Evolutionary conservation across 2,113 vertebrate genomes (phyloP).

Genomic region (Microcebus murinus): DNA sequence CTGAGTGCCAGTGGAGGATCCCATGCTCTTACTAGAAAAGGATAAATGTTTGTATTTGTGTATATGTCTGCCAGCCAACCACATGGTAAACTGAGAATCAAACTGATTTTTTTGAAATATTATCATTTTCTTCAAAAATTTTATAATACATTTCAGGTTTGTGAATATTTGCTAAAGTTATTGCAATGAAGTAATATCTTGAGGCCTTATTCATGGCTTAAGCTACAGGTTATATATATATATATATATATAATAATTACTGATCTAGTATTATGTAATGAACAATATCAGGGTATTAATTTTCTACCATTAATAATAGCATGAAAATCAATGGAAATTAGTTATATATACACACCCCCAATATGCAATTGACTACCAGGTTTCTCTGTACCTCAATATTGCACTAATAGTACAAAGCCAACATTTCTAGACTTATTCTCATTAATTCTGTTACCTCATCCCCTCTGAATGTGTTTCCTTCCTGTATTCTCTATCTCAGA

Average conservation of each 20-base stretch:
- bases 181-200: not conserved
- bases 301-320: not conserved
- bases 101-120: not conserved
- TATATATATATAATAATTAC: not conserved
- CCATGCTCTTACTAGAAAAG: not conserved
- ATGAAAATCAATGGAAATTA: not conserved
- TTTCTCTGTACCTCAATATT: not conserved
- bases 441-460: not conserved
- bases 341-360: not conserved
- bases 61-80: not conserved
- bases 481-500: not conserved
- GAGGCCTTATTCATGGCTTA: not conserved
- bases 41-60: not conserved
- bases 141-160: not conserved
- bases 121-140: constrained; percentile 19
- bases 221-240: not conserved
- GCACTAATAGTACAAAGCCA: not conserved
- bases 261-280: not conserved
- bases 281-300: not conserved
- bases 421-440: not conserved
- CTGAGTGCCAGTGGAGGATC: not conserved
- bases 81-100: not conserved
- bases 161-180: not conserved
- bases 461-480: not conserved
- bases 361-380: not conserved